A percentile compares a stretch with the other conserved stretches of the same genome.
These are phyloP conservation scores for Caranx melampygus DNA, from an alignment of 2,113 vertebrate species.

Conservation along the genomic window DNA sequence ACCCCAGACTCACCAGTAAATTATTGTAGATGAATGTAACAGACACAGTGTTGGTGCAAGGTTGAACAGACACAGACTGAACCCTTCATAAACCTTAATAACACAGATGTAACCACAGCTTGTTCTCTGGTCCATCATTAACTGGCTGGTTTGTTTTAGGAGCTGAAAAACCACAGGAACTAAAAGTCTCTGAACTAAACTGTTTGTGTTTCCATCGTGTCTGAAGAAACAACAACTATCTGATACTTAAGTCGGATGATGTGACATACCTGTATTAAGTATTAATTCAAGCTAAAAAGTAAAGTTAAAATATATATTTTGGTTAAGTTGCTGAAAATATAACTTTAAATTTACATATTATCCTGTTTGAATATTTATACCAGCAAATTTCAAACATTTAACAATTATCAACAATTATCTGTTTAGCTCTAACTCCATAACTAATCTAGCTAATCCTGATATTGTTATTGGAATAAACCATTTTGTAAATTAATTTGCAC, in stretches of 20 bases:
- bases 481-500: too few relatives aligned
- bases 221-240: too few relatives aligned
- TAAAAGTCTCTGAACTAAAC: neutral
- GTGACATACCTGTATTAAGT: too few relatives aligned
- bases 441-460: too few relatives aligned
- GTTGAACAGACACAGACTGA: neutral
- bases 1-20: conserved; percentile 1
- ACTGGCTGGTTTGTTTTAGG: neutral
- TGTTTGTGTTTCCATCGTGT: neutral
- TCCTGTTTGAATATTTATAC: too few relatives aligned
- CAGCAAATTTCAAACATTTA: too few relatives aligned
- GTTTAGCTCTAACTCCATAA: too few relatives aligned
- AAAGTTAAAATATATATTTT: neutral
- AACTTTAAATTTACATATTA: too few relatives aligned
- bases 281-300: too few relatives aligned
- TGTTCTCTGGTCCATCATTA: neutral
- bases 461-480: too few relatives aligned
- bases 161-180: neutral
- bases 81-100: neutral
- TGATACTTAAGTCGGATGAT: too few relatives aligned
- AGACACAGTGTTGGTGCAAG: neutral
- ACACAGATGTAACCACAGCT: neutral
- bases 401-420: too few relatives aligned
- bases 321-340: neutral
- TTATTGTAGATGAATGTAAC: conserved; percentile 1